Conservation (phyloP, 2,113 vertebrate genomes). For the Turdus rufiventris region DNA sequence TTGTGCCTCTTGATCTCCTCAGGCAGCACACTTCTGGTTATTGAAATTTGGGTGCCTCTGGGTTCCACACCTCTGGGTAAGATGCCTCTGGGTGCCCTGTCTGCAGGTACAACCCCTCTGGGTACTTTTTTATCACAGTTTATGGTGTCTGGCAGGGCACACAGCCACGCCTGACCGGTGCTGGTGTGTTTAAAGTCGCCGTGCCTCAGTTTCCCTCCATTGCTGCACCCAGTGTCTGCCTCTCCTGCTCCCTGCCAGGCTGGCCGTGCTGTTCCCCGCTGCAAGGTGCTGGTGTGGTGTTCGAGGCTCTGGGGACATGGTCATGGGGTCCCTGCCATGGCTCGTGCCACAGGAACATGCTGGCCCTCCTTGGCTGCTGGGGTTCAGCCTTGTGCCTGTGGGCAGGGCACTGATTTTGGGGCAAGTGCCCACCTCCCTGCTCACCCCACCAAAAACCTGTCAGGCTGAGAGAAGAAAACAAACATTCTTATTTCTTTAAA, state of each 20-base stretch:
- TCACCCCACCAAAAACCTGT: neutral
- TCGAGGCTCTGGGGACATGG: neutral
- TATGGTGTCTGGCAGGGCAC: neutral
- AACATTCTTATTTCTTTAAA: neutral
- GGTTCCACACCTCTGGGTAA: neutral
- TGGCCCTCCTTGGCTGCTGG: accelerated
- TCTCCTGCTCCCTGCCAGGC: neutral
- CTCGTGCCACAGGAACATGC: neutral
- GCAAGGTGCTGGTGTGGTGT: neutral
- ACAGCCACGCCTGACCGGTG: accelerated
- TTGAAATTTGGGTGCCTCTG: neutral
- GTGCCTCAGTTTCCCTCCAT: neutral
- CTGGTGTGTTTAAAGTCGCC: neutral
- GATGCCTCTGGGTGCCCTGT: too few relatives aligned
- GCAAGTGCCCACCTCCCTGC: neutral
- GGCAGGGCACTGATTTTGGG: neutral
- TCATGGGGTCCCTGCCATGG: accelerated
- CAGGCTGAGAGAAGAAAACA: neutral
- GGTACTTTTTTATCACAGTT: neutral
- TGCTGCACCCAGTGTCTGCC: neutral
- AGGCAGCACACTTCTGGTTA: neutral
- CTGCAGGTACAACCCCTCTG: neutral
- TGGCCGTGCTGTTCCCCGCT: neutral
- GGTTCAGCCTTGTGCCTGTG: accelerated
- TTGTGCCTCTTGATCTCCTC: neutral